Evolutionary conservation across 1,140 invertebrate species (phyloP).

Genomic region (Drosophila prosaltans): DNA sequence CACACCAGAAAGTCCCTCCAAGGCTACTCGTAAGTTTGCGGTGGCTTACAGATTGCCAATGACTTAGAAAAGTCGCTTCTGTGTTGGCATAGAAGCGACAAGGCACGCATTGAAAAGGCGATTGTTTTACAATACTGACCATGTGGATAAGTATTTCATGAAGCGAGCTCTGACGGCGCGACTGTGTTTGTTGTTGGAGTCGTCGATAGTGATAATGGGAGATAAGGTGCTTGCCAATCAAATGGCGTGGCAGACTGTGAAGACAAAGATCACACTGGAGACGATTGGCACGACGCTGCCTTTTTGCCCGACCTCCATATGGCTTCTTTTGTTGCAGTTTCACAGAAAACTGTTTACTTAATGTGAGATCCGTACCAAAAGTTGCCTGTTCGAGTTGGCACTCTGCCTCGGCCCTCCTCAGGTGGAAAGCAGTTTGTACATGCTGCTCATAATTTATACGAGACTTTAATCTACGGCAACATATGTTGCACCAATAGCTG

Average conservation of each 20-base stretch:
- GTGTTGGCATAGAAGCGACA: conserved; percentile 94
- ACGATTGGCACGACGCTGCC: conserved; percentile 84
- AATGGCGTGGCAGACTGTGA: conserved; percentile 86
- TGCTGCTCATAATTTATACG: conserved; percentile 90
- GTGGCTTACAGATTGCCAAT: conserved; percentile 89
- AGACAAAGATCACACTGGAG: conserved; percentile 88
- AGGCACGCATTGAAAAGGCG: conserved; percentile 91
- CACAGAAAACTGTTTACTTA: conserved; percentile 42
- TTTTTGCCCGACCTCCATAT: conserved; percentile 3
- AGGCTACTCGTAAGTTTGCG: conserved; percentile 65
- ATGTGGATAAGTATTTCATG: conserved; percentile 90
- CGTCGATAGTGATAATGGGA: conserved; percentile 92
- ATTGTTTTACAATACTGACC: conserved; percentile 89
- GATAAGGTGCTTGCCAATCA: conserved; percentile 92
- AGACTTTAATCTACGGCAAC: conserved; percentile 89
- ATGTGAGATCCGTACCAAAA: conserved; percentile 41
- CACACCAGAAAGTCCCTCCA: conserved; percentile 88
- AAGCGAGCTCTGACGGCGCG: conserved; percentile 38
- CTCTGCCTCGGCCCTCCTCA: conserved; percentile 88
- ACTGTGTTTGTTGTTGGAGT: conserved; percentile 83
- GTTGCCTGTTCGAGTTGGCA: conserved; percentile 85
- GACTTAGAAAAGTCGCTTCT: conserved; percentile 85
- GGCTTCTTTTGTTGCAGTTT: background rate
- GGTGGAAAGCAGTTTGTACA: conserved; percentile 88
- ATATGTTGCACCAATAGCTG: conserved; percentile 90